A percentile compares a stretch with the other conserved stretches of the same genome.
Conservation (phyloP, 2,113 vertebrate species). For the Sorex fumeus region DNA sequence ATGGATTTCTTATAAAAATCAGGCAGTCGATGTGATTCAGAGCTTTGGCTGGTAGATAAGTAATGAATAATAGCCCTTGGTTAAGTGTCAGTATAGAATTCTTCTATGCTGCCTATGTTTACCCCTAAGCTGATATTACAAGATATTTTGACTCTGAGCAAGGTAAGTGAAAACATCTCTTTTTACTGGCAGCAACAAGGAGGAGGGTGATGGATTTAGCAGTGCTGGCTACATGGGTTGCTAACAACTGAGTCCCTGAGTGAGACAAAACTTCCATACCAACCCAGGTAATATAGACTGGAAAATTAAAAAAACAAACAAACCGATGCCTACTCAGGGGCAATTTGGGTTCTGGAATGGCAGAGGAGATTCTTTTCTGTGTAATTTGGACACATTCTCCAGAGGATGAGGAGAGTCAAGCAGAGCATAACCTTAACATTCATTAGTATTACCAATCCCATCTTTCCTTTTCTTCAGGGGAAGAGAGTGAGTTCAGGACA, state of each 20-base stretch:
- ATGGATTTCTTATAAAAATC: neutral
- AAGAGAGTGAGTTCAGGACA: neutral
- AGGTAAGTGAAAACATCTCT: neutral
- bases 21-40: neutral
- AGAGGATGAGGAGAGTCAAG: neutral
- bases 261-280: neutral
- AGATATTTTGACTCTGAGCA: conserved; percentile 15
- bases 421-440: neutral
- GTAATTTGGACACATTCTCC: fast-evolving
- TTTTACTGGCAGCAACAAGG: neutral
- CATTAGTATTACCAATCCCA: neutral
- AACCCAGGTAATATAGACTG: no score
- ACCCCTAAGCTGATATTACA: neutral
- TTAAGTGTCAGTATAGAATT: neutral
- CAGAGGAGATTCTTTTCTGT: neutral
- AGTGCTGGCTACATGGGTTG: neutral
- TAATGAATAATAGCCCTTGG: neutral
- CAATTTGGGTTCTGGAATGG: neutral
- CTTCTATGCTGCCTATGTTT: neutral
- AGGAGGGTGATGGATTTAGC: neutral
- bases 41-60: neutral
- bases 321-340: neutral
- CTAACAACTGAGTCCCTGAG: neutral
- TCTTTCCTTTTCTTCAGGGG: neutral
- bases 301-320: neutral